Base-by-base conservation (phyloP, 64 coral and sea anemone genomes). In the Dendrophyllia cribrosa region DNA sequence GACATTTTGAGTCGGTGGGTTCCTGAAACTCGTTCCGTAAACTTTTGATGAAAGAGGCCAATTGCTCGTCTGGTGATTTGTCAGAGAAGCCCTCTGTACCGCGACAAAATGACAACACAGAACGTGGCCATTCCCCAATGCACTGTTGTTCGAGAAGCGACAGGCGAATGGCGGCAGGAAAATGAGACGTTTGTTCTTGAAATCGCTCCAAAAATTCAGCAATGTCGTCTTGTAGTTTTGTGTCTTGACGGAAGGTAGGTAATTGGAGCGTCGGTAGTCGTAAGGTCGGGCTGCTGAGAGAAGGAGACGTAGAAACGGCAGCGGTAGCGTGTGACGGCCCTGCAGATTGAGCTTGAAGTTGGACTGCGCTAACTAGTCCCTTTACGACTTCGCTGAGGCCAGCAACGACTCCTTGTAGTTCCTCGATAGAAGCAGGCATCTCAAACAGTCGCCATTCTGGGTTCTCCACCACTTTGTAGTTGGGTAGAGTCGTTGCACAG, bases 101-200 rank as follows among this genome's bases (percentile, higher is more conserved):
- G 43, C 56, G 65, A 43, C 46, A 62, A 46, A 91, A 62, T 43
- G 89, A 78, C 12, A 85, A 46, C 9, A 84, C 67, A 72, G 89
- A 91, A 72, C 67, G 55, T 26, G 78, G 68, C 89, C 89, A 91
- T 58, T 91, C 51, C 6, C 79, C 89, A 25, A 72, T 63, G 62
- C 68, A 84, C 63, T 75, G 89, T 84, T 91, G 89, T 61, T 83
- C 76, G 25, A 91, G 89, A 12, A 91, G 68, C 47, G 68, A 23
- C 2, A 91, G 52, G 48, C 55, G 58, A 15, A 91, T 64, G 20
- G 24, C 16, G 51, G 77, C 48, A 13, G 69, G 21, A 53, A 81
- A 46, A 22, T 43, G 77, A 45, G n/a, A 26, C 11, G 89, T 91
- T 72, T 91, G 89, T 24, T 75, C 64, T 58, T 91, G 59, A 10